Evolutionary conservation across 2,888 invertebrate genomes (phyloP), one percentile per base, ranked within the genome.

Genomic region (Rhamnusium bicolor): DNA sequence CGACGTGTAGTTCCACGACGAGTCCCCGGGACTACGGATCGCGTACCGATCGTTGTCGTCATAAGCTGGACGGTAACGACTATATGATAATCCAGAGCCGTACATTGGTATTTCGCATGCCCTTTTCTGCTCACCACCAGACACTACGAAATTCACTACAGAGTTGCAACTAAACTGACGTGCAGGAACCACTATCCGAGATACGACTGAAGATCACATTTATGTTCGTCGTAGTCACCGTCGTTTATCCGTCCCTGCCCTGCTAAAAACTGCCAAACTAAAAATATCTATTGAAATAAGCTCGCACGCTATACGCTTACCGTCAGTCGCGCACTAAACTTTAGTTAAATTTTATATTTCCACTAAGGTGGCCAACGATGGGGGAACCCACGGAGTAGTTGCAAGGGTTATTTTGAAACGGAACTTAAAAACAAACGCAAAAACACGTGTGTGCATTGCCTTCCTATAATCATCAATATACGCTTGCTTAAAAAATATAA

Each of bases 231-330:
- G 81, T 73, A 77, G 79, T 61, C 74, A 68, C 78, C 72, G 79
- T 40, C 54, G 67, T 46, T 51, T 56, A 56, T 56, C 56, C 73
- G 81, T 69, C 70, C 78, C 72, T 73, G 89, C 90, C 89, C 88
- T 91, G 91, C 91, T 91, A 91, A 91, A 90, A 91, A 91, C 90
- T 91, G 91, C 90, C 90, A 90, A 89, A 91, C 92, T 92, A 92
- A 91, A 92, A 92, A 92, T 92, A 92, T 81, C 80, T 80, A 80
- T 76, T 76, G 78, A 81, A 82, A 80, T 80, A 79, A 79, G 81
- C 84, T 83, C 80, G 80, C 80, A 79, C 82, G 77, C 78, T 78
- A 77, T 79, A 78, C 78, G 81, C 74, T 79, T 79, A 74, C 78
- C 79, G 78, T 80, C 77, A 79, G 80, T 79, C 80, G 79, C 81